Evolutionary conservation across 2,888 invertebrate genomes (phyloP), one percentile per base, ranked within the genome.

Genomic region (Synergus gifuensis): DNA sequence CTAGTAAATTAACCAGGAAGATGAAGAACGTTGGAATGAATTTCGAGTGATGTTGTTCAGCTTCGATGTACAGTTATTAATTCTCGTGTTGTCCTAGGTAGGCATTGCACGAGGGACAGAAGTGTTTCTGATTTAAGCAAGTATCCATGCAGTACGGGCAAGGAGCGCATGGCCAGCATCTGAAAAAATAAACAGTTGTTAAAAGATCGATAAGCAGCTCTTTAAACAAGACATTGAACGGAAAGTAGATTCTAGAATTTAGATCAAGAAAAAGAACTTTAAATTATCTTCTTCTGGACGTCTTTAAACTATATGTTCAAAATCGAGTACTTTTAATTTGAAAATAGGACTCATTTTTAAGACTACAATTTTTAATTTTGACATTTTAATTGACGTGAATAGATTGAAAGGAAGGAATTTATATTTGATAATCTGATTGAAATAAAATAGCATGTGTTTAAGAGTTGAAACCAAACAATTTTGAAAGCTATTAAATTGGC

Each of bases 81-180:
- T 87, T 88, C 1, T 86, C 85, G 76, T 88, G 86, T 73, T 86
- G 82, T 62, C 94, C 94, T 60, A 94, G 87, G 82, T 87, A 94
- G 0, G 91, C 86, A 36, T 90, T 88, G 85, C 94, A 94, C 64
- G 90, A 86, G 46, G 93, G 93, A 83, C 94, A 94, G 83, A 93
- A 93, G 83, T 94, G 94, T 79, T 93, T 93, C 77, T 90, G 90
- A 40, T 88, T 88, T 83, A 92, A 85, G 77, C 93, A 93, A 36
- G 89, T 90, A 82, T 93, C 93, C 79, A 91, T 90, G 79, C 93
- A 93, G 80, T 94, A 94, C 1, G 93, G 93, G 73, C 93, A 91
- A 18, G 92, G 92, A 18, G 89, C 92, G 82, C 93, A 93, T 11
- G 90, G 91, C 89, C 92, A 93, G 44, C 90, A 92, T 78, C 93